Conservation (phyloP, 2,113 vertebrate species). For the Thermophis baileyi region DNA sequence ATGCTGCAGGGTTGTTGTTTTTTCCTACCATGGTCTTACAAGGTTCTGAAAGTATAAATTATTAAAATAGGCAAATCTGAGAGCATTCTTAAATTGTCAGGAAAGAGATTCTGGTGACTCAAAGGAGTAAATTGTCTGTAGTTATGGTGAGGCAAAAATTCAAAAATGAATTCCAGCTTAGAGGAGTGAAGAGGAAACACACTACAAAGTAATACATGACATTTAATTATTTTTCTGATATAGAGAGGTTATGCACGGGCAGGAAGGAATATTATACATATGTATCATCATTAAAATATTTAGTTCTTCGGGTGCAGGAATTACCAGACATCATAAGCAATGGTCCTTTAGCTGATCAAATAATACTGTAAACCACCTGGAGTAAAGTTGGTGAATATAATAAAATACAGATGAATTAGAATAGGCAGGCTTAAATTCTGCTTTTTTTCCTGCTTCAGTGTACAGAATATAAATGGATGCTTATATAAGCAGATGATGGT, state of each 20-base stretch:
- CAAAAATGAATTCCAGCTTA: slow-evolving; percentile 55
- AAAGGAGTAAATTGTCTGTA: slow-evolving; percentile 54
- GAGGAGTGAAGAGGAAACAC: slow-evolving; percentile 50
- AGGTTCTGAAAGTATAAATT: slow-evolving; percentile 18
- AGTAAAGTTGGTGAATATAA: not conserved
- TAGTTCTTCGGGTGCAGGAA: not conserved
- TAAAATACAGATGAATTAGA: slow-evolving; percentile 23
- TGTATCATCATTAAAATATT: slow-evolving; percentile 55
- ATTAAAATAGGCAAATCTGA: slow-evolving; percentile 51
- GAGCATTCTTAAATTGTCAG: slow-evolving; percentile 49
- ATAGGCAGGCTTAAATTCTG: slow-evolving; percentile 35
- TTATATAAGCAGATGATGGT: not conserved
- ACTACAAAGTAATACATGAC: slow-evolving; percentile 57
- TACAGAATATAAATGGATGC: not conserved
- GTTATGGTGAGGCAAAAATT: slow-evolving; percentile 46
- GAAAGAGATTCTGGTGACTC: slow-evolving; percentile 45
- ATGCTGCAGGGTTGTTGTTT: not conserved
- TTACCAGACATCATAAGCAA: slow-evolving; percentile 5
- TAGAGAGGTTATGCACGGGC: slow-evolving; percentile 50
- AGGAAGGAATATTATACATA: slow-evolving; percentile 54
- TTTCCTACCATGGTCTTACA: slow-evolving; percentile 12
- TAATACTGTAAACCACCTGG: not conserved
- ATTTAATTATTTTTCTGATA: slow-evolving; percentile 58
- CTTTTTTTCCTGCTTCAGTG: not conserved
- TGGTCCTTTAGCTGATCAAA: slow-evolving; percentile 36